A percentile compares a stretch with the other conserved stretches of the same genome.
phyloP scores from a whole-genome alignment of 2,113 vertebrate species.

The Hemichromis elongatus region DNA sequence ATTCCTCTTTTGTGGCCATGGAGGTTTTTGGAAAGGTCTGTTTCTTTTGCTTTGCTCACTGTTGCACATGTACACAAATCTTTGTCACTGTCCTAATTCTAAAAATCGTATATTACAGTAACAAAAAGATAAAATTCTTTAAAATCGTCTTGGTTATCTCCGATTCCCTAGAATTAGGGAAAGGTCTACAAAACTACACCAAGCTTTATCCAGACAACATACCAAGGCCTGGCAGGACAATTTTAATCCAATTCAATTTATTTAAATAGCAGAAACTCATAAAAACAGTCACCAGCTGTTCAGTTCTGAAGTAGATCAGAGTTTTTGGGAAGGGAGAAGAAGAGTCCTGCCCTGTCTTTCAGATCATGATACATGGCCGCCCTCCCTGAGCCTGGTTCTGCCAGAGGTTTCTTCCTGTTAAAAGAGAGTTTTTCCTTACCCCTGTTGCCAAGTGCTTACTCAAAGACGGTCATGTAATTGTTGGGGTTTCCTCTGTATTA shows the following conservation, averaged over 20 bases:
- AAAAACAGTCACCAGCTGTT: background rate
- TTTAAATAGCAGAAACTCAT: background rate
- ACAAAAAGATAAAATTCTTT: background rate
- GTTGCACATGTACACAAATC: background rate
- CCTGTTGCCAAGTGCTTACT: background rate
- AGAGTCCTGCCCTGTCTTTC: background rate
- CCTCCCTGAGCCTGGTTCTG: background rate
- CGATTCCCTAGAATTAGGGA: background rate
- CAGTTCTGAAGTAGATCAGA: background rate
- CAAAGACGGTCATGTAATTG: background rate
- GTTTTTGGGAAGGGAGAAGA: background rate
- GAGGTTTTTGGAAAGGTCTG: no score
- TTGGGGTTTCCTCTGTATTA: background rate
- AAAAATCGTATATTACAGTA: background rate
- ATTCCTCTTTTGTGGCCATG: background rate
- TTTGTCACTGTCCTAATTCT: accelerated
- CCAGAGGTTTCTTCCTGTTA: background rate
- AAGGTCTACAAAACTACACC: background rate
- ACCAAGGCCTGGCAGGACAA: background rate
- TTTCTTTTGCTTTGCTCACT: background rate
- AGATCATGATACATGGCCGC: background rate
- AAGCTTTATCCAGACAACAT: background rate
- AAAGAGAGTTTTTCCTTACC: accelerated
- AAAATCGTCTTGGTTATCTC: background rate
- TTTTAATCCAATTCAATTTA: background rate